A percentile compares a stretch with the other conserved stretches of the same genome.
Evolutionary conservation across 2,797 vertebrate genomes (phyloP).

Genomic region (Chaetodon trifasciatus): DNA sequence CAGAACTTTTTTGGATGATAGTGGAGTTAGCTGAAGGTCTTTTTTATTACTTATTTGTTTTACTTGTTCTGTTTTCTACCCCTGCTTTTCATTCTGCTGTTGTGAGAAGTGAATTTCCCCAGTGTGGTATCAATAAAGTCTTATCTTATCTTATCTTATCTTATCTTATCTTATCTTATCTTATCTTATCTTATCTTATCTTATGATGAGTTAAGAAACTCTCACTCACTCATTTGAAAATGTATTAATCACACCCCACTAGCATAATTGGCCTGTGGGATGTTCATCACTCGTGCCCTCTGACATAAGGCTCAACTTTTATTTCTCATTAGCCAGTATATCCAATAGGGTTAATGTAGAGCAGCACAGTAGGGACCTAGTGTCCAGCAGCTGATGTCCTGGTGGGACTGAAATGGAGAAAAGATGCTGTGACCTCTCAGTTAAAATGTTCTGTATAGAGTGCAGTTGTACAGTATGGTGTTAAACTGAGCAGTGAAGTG

Average conservation of each 20-base stretch:
- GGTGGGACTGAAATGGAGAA: neutral
- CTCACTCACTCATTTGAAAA: conserved; percentile 19
- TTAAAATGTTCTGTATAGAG: neutral
- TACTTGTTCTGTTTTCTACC: too few species aligned
- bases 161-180: too few species aligned
- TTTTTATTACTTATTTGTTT: too few species aligned
- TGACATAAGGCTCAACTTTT: conserved; percentile 19
- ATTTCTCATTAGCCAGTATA: conserved; percentile 23
- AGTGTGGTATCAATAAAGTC: too few species aligned
- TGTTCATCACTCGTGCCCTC: conserved; percentile 18
- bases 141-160: too few species aligned
- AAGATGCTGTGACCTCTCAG: neutral
- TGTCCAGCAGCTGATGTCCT: conserved; percentile 1
- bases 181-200: too few species aligned
- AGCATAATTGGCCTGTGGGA: too few species aligned
- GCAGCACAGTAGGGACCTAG: conserved; percentile 4
- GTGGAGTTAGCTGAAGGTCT: too few species aligned
- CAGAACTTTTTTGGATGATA: too few species aligned
- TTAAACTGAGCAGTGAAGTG: neutral
- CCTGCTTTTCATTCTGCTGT: too few species aligned
- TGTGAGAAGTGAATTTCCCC: too few species aligned
- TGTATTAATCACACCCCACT: conserved; percentile 14
- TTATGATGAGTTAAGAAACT: too few species aligned
- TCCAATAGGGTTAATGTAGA: conserved; percentile 4
- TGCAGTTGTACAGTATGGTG: neutral